These are phyloP conservation scores for Sterrhoptilus dennistouni DNA, from an alignment of 2,113 vertebrate species.

Conservation along the genomic window DNA sequence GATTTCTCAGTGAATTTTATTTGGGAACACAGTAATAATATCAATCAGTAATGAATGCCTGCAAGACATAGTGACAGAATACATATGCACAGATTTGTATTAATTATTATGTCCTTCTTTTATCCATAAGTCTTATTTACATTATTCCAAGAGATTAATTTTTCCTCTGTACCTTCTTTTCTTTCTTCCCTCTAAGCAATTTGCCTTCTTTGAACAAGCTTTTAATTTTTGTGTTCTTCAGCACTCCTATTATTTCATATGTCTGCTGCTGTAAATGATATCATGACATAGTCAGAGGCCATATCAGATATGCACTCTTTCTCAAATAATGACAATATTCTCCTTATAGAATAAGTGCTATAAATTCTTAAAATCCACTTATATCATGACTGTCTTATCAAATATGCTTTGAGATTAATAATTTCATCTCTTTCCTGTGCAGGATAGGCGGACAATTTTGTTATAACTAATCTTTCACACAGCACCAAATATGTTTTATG, in stretches of 20 bases:
- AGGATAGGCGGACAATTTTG: background rate
- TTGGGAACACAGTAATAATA: background rate
- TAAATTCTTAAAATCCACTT: background rate
- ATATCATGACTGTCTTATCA: background rate
- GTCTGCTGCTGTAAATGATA: background rate
- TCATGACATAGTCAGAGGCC: background rate
- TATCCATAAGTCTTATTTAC: background rate
- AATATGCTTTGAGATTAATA: background rate
- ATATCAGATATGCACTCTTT: background rate
- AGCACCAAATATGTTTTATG: background rate
- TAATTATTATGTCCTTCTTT: background rate
- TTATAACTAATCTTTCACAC: background rate
- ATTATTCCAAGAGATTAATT: background rate
- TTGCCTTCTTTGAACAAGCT: background rate
- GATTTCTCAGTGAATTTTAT: background rate
- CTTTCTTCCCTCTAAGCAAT: background rate
- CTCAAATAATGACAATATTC: background rate
- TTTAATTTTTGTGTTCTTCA: background rate
- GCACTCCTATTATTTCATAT: background rate
- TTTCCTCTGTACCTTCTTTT: background rate
- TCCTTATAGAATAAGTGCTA: background rate
- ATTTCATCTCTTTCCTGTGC: background rate
- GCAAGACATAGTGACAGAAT: background rate
- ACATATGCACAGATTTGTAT: background rate
- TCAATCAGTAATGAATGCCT: background rate